Evolutionary conservation across 2,888 invertebrate species (phyloP), one percentile per base, ranked within the genome.

Genomic region (Neuroscelio doddi): DNA sequence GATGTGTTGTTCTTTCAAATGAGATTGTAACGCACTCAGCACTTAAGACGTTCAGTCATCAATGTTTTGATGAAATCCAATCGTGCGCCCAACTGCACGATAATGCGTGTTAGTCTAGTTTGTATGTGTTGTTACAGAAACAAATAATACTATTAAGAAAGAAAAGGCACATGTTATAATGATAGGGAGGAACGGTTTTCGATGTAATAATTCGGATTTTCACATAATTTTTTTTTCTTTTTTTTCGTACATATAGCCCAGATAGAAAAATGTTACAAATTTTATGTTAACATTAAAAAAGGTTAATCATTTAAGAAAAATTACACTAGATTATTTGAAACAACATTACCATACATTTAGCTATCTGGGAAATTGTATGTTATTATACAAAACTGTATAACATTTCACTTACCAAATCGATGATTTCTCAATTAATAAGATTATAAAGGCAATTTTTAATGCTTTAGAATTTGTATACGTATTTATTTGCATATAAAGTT

Each of bases 71-170:
- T 30, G 29, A 46, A 15, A 55, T 38, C n/a, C 38, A 17, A 56
- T 42, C 29, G 49, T 45, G 42, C 47, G 39, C 32, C 27, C 39
- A 47, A 30, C 39, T 47, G 42, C 42, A 57, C 34, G 42, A 46
- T 27, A 45, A 38, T 55, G 53, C 38, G 53, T 55, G 46, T 55
- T 53, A 55, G 53, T 46, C 26, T 55, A 55, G 53, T 46, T 46
- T 38, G 53, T 53, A 55, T 55, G 53, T 55, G 53, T 55, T 55
- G 53, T 55, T 44, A 44, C 34, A 42, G 34, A 51, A 42, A 42
- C 41, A 51, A 51, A 42, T 51, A 51, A 42, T 24, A 42, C 30
- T 42, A 32, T 26, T 42, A 34, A 32, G 29, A 24, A 16, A 24
- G 3, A 16, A 8, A 39, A 30, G 5, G 30, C 27, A 32, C 21